Conservation (phyloP, 2,113 vertebrate genomes). For the Junco hyemalis region DNA sequence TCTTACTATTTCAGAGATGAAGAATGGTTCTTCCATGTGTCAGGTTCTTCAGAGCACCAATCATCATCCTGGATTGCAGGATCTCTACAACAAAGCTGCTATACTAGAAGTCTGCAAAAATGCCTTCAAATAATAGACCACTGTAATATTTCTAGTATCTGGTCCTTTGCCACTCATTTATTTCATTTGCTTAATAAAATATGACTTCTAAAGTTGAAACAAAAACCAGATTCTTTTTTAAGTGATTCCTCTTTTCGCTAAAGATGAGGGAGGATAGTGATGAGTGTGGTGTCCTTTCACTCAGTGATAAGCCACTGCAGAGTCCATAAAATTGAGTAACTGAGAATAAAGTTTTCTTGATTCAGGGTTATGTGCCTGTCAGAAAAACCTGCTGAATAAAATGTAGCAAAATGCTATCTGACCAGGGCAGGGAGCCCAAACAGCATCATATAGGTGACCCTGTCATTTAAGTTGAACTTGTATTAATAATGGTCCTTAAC, state of each 20-base stretch:
- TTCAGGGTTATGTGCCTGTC: not conserved
- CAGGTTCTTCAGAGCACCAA: not conserved
- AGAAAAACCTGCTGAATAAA: not conserved
- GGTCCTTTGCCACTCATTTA: not conserved
- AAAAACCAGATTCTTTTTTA: not conserved
- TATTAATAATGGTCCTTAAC: slow-evolving; percentile 58
- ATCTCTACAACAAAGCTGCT: not conserved
- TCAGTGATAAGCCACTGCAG: not conserved
- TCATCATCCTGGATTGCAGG: not conserved
- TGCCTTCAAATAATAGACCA: not conserved
- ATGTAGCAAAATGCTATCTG: not conserved
- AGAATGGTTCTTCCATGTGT: not conserved
- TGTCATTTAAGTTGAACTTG: slow-evolving; percentile 62
- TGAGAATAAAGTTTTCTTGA: not conserved
- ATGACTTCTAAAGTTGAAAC: not conserved
- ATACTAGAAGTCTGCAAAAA: not conserved
- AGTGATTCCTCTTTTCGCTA: not conserved
- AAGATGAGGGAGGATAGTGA: not conserved
- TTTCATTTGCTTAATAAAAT: not conserved
- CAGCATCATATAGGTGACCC: slow-evolving; percentile 48
- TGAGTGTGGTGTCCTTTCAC: not conserved
- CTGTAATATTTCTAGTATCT: not conserved
- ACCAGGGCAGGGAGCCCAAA: not conserved
- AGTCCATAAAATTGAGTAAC: not conserved
- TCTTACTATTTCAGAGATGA: not conserved